Percentiles rank a stretch among this genome's conserved stretches.
These are phyloP conservation scores for Drosophila nannoptera DNA, from an alignment of 1,140 invertebrate species.

Conservation along the genomic window DNA sequence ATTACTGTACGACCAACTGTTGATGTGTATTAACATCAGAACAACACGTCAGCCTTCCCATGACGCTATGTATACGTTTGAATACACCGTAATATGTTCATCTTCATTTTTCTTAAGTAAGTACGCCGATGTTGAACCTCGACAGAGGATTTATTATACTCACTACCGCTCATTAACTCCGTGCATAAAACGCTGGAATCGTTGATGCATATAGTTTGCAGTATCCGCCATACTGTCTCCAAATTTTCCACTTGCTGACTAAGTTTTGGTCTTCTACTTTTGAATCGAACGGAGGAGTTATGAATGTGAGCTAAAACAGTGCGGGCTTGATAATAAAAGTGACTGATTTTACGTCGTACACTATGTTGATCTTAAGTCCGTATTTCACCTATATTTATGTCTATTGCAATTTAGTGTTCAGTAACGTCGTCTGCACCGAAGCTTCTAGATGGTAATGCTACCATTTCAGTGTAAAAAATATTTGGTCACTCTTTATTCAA, in stretches of 20 bases:
- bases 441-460: constrained; percentile 32
- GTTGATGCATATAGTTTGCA: constrained; percentile 45
- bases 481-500: constrained; percentile 5
- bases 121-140: background rate
- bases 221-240: constrained; percentile 49
- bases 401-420: constrained; percentile 49
- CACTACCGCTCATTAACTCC: constrained; percentile 68
- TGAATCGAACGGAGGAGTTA: constrained; percentile 66
- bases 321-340: constrained; percentile 21
- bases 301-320: constrained; percentile 38
- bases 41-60: constrained; percentile 59
- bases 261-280: constrained; percentile 28
- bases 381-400: constrained; percentile 54
- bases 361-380: constrained; percentile 44
- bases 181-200: constrained; percentile 56
- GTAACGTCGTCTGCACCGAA: background rate
- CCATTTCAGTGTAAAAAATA: background rate
- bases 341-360: constrained; percentile 40
- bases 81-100: background rate
- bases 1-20: constrained; percentile 63
- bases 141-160: constrained; percentile 35
- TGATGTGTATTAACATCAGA: constrained; percentile 64
- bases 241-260: constrained; percentile 36
- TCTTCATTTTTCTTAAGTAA: background rate
- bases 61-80: constrained; percentile 1